Evolutionary conservation across 2,797 vertebrate genomes (phyloP).

Genomic region (Paguma larvata): DNA sequence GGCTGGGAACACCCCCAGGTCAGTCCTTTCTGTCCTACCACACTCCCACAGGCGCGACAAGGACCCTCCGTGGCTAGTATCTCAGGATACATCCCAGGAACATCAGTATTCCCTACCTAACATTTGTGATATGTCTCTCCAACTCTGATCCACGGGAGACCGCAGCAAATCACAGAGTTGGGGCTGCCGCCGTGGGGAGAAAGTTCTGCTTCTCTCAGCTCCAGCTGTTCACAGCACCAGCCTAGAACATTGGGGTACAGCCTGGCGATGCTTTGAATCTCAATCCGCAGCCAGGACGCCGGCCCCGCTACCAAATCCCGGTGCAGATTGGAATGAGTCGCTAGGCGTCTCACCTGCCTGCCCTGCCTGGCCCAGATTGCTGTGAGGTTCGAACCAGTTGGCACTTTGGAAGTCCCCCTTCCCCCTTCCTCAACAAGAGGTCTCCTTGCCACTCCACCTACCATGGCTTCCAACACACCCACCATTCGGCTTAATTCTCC

Average conservation of each 20-base stretch:
- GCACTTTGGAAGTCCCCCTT: not conserved
- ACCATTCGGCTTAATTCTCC: not conserved
- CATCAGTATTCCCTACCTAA: not conserved
- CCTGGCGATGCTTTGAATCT: not conserved
- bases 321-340: not conserved
- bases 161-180: not conserved
- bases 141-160: accelerated
- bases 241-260: not conserved
- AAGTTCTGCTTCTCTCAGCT: not conserved
- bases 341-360: not conserved
- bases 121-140: too few relatives aligned
- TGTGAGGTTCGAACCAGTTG: not conserved
- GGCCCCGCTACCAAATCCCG: not conserved
- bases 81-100: not conserved
- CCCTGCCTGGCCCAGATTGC: not conserved
- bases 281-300: not conserved
- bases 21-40: not conserved
- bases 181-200: too few relatives aligned
- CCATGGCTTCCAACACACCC: accelerated
- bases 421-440: not conserved
- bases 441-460: accelerated
- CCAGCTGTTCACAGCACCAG: not conserved
- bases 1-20: not conserved
- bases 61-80: accelerated
- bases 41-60: accelerated